phyloP scores from a whole-genome alignment of 2,888 invertebrate genomes.

The Tridacna gigas region DNA sequence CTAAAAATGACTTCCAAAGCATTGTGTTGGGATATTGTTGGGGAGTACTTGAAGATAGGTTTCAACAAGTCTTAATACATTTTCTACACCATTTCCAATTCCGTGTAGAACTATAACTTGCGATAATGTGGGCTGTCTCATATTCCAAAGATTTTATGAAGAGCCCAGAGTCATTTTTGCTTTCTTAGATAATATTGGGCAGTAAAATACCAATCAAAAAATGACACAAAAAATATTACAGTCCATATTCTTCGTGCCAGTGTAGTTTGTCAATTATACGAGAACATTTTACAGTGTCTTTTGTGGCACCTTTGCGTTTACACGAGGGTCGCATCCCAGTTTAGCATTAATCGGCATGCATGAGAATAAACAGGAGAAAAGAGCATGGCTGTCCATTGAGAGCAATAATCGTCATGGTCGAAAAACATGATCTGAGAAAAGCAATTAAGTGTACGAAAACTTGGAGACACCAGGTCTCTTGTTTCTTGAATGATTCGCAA shows the following conservation, averaged over 20 bases:
- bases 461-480: conserved; percentile 59
- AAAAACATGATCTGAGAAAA: conserved; percentile 68
- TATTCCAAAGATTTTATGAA: conserved; percentile 22
- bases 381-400: conserved; percentile 55
- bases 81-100: conserved; percentile 48
- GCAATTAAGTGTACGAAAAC: conserved; percentile 64
- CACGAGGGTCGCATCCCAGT: conserved; percentile 63
- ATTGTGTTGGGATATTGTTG: neutral
- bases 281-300: conserved; percentile 55
- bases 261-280: conserved; percentile 61
- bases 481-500: conserved; percentile 55
- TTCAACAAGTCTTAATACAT: conserved; percentile 49
- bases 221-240: conserved; percentile 37
- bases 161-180: conserved; percentile 28
- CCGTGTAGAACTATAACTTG: conserved; percentile 45
- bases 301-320: conserved; percentile 53
- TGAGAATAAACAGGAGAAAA: conserved; percentile 59
- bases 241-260: conserved; percentile 56
- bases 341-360: conserved; percentile 63
- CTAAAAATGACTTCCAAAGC: conserved; percentile 20
- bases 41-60: conserved; percentile 40
- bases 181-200: conserved; percentile 41
- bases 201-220: conserved; percentile 61
- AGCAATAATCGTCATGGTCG: conserved; percentile 56
- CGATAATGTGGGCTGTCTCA: conserved; percentile 20